These are phyloP conservation scores for Caenorhabditis afra DNA, from an alignment of 2,888 invertebrate species.

Conservation along the genomic window DNA sequence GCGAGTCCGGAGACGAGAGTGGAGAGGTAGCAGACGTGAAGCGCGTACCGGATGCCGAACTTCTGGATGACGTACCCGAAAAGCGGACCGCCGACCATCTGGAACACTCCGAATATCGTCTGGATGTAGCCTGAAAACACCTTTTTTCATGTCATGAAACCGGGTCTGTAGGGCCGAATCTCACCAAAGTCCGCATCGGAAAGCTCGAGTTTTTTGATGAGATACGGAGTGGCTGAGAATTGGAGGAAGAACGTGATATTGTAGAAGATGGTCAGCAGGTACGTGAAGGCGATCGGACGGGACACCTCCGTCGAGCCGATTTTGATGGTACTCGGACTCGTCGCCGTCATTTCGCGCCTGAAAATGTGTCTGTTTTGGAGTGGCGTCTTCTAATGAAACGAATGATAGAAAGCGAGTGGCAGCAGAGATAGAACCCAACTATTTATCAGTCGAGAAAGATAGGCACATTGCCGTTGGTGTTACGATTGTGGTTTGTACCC, in stretches of 20 bases:
- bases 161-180: neutral
- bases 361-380: too few relatives aligned
- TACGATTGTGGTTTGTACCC: conserved; percentile 42
- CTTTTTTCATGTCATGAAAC: too few relatives aligned
- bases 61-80: conserved; percentile 71
- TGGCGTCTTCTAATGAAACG: neutral
- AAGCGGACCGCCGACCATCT: conserved; percentile 73
- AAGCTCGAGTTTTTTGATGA: conserved; percentile 66
- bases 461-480: conserved; percentile 7
- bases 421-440: conserved; percentile 17
- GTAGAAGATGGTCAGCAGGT: conserved; percentile 69
- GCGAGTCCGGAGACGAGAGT: conserved; percentile 63
- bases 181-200: conserved; percentile 71
- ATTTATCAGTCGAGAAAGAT: conserved; percentile 12
- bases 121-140: conserved; percentile 68
- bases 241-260: conserved; percentile 73
- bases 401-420: conserved; percentile 3
- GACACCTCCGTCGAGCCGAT: conserved; percentile 55
- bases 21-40: conserved; percentile 66
- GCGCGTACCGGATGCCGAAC: conserved; percentile 66
- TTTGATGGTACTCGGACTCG: conserved; percentile 19
- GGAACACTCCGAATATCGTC: conserved; percentile 72
- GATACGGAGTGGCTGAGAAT: conserved; percentile 67
- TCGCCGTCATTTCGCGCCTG: conserved; percentile 22
- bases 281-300: conserved; percentile 66